phyloP scores from a whole-genome alignment of 2,113 vertebrate genomes.

The Clinocottus analis region DNA sequence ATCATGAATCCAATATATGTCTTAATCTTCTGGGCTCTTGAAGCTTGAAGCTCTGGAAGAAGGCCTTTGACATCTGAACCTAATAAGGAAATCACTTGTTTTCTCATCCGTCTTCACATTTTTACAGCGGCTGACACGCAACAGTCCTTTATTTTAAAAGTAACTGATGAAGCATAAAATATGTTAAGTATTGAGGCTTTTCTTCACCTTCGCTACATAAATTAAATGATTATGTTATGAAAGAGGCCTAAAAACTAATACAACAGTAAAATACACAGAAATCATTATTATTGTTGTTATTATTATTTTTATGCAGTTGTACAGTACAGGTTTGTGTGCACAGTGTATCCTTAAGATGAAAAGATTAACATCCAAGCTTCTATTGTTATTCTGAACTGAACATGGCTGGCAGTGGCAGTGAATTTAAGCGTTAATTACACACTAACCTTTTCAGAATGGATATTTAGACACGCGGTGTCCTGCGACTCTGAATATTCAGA shows the following conservation, averaged over 20 bases:
- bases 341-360: conserved; percentile 33
- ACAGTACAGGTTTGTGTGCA: not conserved
- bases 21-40: conserved; percentile 99
- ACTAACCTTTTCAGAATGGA: conserved; percentile 83
- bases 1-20: conserved; percentile 99
- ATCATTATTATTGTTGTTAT: not conserved
- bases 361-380: conserved; percentile 53
- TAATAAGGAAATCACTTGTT: conserved; percentile 99
- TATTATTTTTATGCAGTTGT: not conserved
- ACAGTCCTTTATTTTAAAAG: conserved; percentile 90
- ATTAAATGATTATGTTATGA: conserved; percentile 79
- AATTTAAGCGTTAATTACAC: conserved; percentile 79
- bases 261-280: conserved; percentile 14
- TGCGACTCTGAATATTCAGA: conserved; percentile 69
- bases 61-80: conserved; percentile 98
- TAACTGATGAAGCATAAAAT: conserved; percentile 94
- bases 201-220: conserved; percentile 56
- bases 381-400: conserved; percentile 71
- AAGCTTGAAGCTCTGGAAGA: conserved; percentile 94
- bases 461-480: conserved; percentile 76
- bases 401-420: conserved; percentile 74
- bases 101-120: conserved; percentile 92
- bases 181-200: conserved; percentile 85
- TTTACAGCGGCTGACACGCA: conserved; percentile 91
- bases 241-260: conserved; percentile 39